These are phyloP conservation scores for Chelmon rostratus DNA, from an alignment of 2,797 vertebrate genomes.

Conservation along the genomic window DNA sequence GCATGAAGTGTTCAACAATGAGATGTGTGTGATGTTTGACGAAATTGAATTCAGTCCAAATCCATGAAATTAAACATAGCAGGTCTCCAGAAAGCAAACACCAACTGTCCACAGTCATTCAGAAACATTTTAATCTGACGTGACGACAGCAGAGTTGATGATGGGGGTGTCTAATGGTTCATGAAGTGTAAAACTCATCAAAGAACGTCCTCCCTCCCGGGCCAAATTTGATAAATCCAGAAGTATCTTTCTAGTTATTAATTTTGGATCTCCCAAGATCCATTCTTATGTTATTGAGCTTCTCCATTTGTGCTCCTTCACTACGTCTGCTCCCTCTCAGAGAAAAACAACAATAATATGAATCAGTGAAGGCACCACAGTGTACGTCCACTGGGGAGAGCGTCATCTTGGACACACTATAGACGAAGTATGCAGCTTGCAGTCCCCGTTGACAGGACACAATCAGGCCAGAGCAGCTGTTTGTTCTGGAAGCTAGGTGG, in stretches of 20 bases:
- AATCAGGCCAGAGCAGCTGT: slow-evolving; percentile 83
- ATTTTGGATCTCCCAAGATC: slow-evolving; percentile 51
- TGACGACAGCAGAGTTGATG: neutral
- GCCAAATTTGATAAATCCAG: slow-evolving; percentile 38
- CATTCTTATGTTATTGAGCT: slow-evolving; percentile 38
- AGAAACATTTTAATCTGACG: slow-evolving; percentile 19
- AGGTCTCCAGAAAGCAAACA: neutral
- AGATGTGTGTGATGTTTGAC: neutral
- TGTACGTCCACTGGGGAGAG: slow-evolving; percentile 50
- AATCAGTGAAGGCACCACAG: slow-evolving; percentile 43
- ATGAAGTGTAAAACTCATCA: slow-evolving; percentile 30
- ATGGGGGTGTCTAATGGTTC: slow-evolving; percentile 43
- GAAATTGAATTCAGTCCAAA: neutral
- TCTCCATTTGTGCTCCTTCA: slow-evolving; percentile 7
- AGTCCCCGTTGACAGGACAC: slow-evolving; percentile 72
- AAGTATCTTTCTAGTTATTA: slow-evolving; percentile 42
- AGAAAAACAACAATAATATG: slow-evolving; percentile 33
- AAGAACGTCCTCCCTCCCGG: slow-evolving; percentile 32
- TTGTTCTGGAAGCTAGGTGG: slow-evolving; percentile 78
- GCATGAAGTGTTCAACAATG: neutral
- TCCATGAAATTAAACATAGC: neutral
- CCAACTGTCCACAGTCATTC: neutral
- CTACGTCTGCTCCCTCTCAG: neutral
- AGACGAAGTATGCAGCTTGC: slow-evolving; percentile 72
- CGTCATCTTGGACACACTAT: slow-evolving; percentile 77